phyloP scores from a whole-genome alignment of 2,888 invertebrate genomes.

The Strigamia crassipes region DNA sequence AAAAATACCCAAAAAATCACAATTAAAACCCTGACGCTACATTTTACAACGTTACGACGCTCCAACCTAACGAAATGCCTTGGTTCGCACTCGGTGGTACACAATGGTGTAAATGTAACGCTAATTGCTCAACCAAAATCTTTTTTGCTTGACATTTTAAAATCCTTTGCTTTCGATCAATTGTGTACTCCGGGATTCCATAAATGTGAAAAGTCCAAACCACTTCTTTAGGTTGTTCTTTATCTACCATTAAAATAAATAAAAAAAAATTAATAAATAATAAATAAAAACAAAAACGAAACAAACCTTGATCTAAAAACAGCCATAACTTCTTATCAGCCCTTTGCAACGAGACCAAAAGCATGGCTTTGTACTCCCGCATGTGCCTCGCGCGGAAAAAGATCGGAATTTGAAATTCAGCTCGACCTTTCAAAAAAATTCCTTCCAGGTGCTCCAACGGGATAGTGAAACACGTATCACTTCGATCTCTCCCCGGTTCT shows the following conservation, averaged over 20 bases:
- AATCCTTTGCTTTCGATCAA: neutral
- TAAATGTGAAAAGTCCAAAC: constrained; percentile 9
- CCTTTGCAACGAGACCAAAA: constrained; percentile 34
- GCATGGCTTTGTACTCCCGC: constrained; percentile 17
- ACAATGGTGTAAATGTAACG: neutral
- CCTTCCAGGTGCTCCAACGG: constrained; percentile 27
- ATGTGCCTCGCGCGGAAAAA: constrained; percentile 24
- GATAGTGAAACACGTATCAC: neutral
- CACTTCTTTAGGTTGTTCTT: constrained; percentile 27
- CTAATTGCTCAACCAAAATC: neutral
- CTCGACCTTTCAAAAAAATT: neutral
- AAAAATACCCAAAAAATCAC: neutral
- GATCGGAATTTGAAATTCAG: constrained; percentile 33
- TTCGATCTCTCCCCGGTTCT: neutral
- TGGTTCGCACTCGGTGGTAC: constrained; percentile 18
- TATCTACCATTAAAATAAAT: neutral
- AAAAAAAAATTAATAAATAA: too few species aligned
- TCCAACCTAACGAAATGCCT: neutral
- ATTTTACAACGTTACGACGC: neutral
- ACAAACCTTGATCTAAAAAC: constrained; percentile 43
- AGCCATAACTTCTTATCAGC: constrained; percentile 29
- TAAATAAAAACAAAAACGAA: too few species aligned
- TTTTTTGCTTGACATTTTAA: constrained; percentile 45
- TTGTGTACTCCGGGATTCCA: constrained; percentile 28
- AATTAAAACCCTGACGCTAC: too few species aligned